A percentile compares a stretch with the other conserved stretches of the same genome.
Conservation (phyloP, 2,888 invertebrate genomes). For the Thereva nobilitata region DNA sequence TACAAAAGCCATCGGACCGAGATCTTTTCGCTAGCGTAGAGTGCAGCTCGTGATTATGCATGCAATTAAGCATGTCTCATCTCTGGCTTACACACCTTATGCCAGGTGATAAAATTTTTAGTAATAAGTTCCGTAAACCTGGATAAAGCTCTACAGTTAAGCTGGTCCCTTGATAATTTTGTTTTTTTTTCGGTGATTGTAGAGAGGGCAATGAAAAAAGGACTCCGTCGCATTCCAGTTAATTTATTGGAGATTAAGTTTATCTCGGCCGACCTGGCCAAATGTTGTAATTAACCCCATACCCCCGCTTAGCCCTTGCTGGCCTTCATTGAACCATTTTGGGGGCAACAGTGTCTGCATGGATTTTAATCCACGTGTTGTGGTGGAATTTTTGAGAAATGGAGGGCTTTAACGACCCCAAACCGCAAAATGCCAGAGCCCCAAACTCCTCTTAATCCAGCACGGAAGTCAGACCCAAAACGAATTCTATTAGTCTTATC, state of each 20-base stretch:
- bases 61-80: not conserved
- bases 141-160: constrained; percentile 3
- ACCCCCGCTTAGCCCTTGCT: constrained; percentile 39
- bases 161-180: constrained; percentile 10
- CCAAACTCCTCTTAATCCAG: too few species aligned
- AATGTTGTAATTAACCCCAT: constrained; percentile 51
- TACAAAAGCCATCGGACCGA: not conserved
- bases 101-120: constrained; percentile 21
- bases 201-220: not conserved
- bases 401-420: too few species aligned
- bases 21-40: constrained; percentile 4
- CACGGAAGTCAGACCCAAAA: constrained; percentile 10
- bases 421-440: too few species aligned
- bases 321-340: not conserved
- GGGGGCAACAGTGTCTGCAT: constrained; percentile 21
- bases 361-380: constrained; percentile 33
- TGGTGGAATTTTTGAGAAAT: constrained; percentile 11
- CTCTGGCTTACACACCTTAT: constrained; percentile 11
- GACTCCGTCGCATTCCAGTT: not conserved
- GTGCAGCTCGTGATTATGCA: constrained; percentile 11
- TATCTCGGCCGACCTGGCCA: constrained; percentile 49
- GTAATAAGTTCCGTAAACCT: not conserved
- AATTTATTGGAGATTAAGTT: constrained; percentile 45
- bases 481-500: constrained; percentile 36
- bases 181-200: constrained; percentile 3